Evolutionary conservation across 64 coral and sea anemone species (phyloP), one percentile per base, ranked within the genome.

Genomic region (Anthopleura sola): DNA sequence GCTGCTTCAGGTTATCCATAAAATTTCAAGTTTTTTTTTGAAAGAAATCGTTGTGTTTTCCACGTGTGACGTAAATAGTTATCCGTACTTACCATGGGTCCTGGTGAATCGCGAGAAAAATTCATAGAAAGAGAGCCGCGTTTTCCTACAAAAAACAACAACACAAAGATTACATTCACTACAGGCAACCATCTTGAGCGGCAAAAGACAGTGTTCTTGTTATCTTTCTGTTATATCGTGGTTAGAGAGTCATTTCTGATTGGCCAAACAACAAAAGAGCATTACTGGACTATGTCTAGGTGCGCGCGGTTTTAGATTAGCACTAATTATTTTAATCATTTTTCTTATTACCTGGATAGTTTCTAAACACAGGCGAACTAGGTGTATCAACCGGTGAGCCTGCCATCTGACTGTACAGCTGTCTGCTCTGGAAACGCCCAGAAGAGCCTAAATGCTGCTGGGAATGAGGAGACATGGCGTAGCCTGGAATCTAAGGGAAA

Each of bases 361-460:
- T 23, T 8, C 37, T 38, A 44, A 79, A 79, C 0, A 79, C 37
- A 44, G 76, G 76, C 17, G 76, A 79, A 6, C 76, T 38, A 48
- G 76, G 76, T 21, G 76, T 44, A 48, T 79, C 76, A 7, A 79
- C 76, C 19, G 76, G 76, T 79, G 76, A 38, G 16, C 76, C 76
- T 2, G 76, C 37, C 26, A 82, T 91, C 26, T 91, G 68, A 29
- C 79, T 57, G 74, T 83, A 91, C 75, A 88, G 18, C 64, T 88
- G 60, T 20, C 79, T 66, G 19, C 89, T 91, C 39, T 91, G 89
- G 17, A 92, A 88, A 33, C 91, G 90, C 13, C 83, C 90, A 33
- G 94, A 96, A 3, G 94, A 90, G 6, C 94, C 94, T 0, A 92
- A 49, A 38, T 96, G 83, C 69, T 96, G 94, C 68, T 92, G 90